Conservation (phyloP, 2,888 invertebrate species). For the Sarcophaga caerulescens region DNA sequence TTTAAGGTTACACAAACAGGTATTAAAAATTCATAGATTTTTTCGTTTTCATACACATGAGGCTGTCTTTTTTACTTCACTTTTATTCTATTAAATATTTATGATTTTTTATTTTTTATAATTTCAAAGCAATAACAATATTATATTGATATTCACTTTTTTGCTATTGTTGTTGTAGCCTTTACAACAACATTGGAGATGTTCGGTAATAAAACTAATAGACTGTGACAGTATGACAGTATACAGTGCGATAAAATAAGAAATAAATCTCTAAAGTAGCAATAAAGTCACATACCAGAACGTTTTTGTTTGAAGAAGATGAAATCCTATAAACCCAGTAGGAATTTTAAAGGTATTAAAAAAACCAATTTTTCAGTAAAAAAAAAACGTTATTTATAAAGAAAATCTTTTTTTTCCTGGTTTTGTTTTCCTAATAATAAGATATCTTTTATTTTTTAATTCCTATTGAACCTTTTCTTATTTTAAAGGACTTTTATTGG, state of each 20-base stretch:
- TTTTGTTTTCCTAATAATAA: not conserved
- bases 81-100: conserved; percentile 32
- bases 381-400: too few species aligned
- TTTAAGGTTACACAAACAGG: not conserved
- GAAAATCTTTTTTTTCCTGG: too few species aligned
- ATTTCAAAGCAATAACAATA: conserved; percentile 18
- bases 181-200: conserved; percentile 9
- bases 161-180: conserved; percentile 1
- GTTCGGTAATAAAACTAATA: conserved; percentile 65
- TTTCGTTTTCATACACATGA: not conserved
- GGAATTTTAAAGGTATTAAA: too few species aligned
- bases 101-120: not conserved
- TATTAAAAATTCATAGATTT: conserved; percentile 33
- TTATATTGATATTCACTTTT: conserved; percentile 18
- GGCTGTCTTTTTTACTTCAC: not conserved
- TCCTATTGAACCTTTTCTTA: too few species aligned
- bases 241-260: conserved; percentile 44
- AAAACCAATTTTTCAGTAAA: too few species aligned
- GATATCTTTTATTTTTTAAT: too few species aligned
- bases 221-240: conserved; percentile 64
- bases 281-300: conserved; percentile 58
- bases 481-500: too few species aligned
- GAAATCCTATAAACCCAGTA: too few species aligned
- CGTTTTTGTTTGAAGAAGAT: not conserved
- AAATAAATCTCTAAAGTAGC: conserved; percentile 60